Evolutionary conservation across 2,113 vertebrate species (phyloP), one percentile per base, ranked within the genome.

Genomic region (Solenodon paradoxus): DNA sequence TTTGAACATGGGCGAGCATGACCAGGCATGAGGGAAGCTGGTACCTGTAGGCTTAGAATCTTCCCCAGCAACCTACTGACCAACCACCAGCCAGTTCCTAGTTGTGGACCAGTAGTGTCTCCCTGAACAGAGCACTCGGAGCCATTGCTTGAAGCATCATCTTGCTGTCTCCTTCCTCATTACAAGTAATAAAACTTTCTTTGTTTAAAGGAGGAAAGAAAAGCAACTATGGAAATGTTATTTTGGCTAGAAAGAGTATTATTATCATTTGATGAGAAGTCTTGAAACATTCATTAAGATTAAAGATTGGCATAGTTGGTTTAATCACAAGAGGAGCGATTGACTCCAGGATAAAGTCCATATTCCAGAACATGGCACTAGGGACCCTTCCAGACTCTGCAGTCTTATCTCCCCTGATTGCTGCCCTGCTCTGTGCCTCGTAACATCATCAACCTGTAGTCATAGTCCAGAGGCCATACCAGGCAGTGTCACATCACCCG

Each of bases 381-480:
- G 13, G 12, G 32, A 47, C 63, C 30, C 68, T n/a, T 24, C 57
- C 68, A 42, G 1, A 24, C 57, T 40, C 68, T 69, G 28, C 22
- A 51, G 80, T 38, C n/a, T 38, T 2, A 0, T 11, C n/a, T 35
- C 15, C 7, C 42, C 7, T 11, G 1, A 0, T 16, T 5, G 32
- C 68, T 32, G 16, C n/a, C n/a, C 61, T n/a, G 38, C 1, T 17
- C 30, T 9, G 53, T 28, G 19, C 59, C 42, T 40, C n/a, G n/a
- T 35, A 4, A 40, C n/a, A 20, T 35, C 40, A 3, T n/a, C 26
- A 26, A 12, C 16, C 47, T 55, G 26, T 49, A 74, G 47, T n/a
- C n/a, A n/a, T 26, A 19, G 63, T 57, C 47, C 26, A 10, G 72
- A 72, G 40, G 38, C n/a, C 17, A 12, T 13, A n/a, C 35, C 57